Percentiles rank a stretch among this genome's conserved stretches.
Evolutionary conservation across 53 echinoderm and acorn worm genomes (phyloP).

Genomic region (Crossaster papposus): DNA sequence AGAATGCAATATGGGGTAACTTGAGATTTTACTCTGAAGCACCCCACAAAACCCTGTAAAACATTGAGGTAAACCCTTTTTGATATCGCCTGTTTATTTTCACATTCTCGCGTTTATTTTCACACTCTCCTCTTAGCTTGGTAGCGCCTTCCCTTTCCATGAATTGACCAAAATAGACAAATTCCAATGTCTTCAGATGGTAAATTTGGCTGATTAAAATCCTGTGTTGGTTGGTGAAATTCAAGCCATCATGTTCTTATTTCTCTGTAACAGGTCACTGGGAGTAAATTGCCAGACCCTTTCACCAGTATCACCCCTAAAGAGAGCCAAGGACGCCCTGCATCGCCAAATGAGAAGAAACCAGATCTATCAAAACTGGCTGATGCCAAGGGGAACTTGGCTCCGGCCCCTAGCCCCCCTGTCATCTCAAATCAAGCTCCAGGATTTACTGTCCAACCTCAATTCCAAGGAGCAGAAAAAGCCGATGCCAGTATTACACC

Average conservation of each 20-base stretch:
- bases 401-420: constrained; percentile 24
- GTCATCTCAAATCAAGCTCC: constrained; percentile 21
- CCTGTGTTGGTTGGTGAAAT: not conserved
- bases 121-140: too few species aligned
- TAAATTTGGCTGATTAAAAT: not conserved
- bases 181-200: too few species aligned
- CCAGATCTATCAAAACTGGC: constrained; percentile 22
- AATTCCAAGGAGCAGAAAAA: constrained; percentile 14
- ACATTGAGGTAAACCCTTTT: too few species aligned
- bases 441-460: constrained; percentile 16
- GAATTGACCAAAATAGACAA: too few species aligned
- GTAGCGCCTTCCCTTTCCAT: too few species aligned
- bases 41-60: too few species aligned
- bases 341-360: constrained; percentile 42
- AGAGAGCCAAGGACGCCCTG: constrained; percentile 38
- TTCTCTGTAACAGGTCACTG: constrained; percentile 25
- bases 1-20: too few species aligned
- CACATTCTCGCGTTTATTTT: too few species aligned
- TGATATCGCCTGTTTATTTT: too few species aligned
- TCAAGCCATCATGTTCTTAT: not conserved
- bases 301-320: constrained; percentile 12
- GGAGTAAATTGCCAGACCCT: constrained; percentile 49
- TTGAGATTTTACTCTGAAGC: too few species aligned
- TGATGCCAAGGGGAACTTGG: constrained; percentile 5
- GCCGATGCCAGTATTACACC: constrained; percentile 5